Base-by-base conservation (phyloP, 2,797 vertebrate species). In the Rhinatrema bivittatum region DNA sequence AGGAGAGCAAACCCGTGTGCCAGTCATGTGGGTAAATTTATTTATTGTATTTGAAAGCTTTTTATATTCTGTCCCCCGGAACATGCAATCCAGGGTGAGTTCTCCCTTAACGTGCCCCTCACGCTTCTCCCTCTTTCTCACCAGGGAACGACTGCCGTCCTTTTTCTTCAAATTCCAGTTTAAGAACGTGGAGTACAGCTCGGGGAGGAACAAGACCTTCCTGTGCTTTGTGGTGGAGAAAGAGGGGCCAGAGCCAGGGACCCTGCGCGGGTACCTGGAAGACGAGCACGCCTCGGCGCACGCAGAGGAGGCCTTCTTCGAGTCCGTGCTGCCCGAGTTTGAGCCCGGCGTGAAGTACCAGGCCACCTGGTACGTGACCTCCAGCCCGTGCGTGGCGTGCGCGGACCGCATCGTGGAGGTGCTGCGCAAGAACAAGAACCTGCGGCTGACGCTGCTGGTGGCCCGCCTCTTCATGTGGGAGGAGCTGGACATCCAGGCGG, bases 111-210 rank as follows among this genome's bases (percentile, higher is more conserved):
- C n/a, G n/a, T n/a, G n/a, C n/a, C n/a, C n/a, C n/a, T 46, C 16
- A 19, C 17, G 33, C 2, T 13, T 51, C 20, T 56, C 22, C 60
- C 10, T 31, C 37, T 24, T 56, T 50, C 7, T 15, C 28, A 25
- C 3, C 40, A 97, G 93, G 51, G 89, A 94, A 34, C 76, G 92
- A 20, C 84, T 98, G 9, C 88, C 92, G 26, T 89, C 88, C 23
- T 83, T 87, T 37, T 81, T 69, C 60, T 98, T 87, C 71, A 93
- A 89, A 66, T 98, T 97, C 79, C 94, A 97, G 76, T 98, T 91
- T 66, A 88, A 92, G 70, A 98, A 98, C 0, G 94, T 98, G 51
- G 93, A 98, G 34, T 98, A 98, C 60, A 95, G 91, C 3, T 98
- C 92, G 0, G 94, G 94, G 14, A 78, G 92, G 27, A 96, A 98